phyloP scores from a whole-genome alignment of 2,797 vertebrate genomes.

The Catharus ustulatus region DNA sequence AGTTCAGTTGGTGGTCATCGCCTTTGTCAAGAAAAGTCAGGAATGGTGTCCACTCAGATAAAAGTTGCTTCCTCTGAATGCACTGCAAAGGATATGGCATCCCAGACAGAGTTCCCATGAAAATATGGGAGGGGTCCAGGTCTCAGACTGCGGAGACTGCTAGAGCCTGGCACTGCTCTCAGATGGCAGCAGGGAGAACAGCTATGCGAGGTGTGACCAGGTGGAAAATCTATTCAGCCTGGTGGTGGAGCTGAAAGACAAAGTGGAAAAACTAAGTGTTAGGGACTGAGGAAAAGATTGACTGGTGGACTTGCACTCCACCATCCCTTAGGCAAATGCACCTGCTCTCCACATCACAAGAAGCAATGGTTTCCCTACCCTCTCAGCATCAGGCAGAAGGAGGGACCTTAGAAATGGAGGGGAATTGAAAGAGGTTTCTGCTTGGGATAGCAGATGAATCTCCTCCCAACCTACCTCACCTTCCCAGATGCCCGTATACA shows the following conservation, averaged over 20 bases:
- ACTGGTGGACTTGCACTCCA: not conserved
- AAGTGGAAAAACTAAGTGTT: not conserved
- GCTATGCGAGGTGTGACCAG: not conserved
- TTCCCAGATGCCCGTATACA: no score
- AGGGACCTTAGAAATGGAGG: not conserved
- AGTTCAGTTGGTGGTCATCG: not conserved
- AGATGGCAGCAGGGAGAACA: not conserved
- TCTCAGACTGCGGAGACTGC: not conserved
- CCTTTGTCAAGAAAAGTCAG: not conserved
- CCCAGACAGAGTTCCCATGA: not conserved
- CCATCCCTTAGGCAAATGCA: not conserved
- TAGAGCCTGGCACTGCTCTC: not conserved
- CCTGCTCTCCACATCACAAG: not conserved
- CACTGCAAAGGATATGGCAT: not conserved
- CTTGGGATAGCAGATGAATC: not conserved
- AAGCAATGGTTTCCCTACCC: not conserved
- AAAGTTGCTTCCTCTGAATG: not conserved
- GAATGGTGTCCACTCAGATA: not conserved
- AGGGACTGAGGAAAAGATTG: not conserved
- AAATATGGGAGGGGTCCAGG: not conserved
- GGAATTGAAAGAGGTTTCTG: no score
- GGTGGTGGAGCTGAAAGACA: not conserved
- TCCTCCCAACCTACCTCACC: no score
- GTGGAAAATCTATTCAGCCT: not conserved
- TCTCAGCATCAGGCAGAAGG: not conserved